Conservation (phyloP, 2,888 invertebrate genomes). For the Tachina fera region DNA sequence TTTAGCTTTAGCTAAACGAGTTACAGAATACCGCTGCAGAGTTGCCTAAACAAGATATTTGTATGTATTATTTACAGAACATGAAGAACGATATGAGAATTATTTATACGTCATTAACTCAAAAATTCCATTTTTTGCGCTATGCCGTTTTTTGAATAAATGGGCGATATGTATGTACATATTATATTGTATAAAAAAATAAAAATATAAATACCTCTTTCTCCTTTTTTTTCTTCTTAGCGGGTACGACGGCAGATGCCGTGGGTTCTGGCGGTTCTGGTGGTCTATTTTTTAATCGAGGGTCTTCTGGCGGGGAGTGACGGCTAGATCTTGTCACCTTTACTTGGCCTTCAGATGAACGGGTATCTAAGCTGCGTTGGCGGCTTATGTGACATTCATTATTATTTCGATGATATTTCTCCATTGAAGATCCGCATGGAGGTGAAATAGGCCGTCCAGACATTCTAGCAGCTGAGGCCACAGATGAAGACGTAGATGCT, state of each 20-base stretch:
- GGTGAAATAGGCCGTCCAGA: slow-evolving; percentile 80
- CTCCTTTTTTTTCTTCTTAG: slow-evolving; percentile 83
- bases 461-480: slow-evolving; percentile 75
- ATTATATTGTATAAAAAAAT: not conserved
- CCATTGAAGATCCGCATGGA: slow-evolving; percentile 74
- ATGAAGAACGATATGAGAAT: too few species aligned
- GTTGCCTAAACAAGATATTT: too few species aligned
- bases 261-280: slow-evolving; percentile 84
- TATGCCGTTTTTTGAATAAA: too few species aligned
- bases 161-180: too few species aligned
- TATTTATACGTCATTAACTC: too few species aligned
- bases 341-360: slow-evolving; percentile 77
- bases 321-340: slow-evolving; percentile 80
- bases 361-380: slow-evolving; percentile 77
- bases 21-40: too few species aligned
- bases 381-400: slow-evolving; percentile 74
- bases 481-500: slow-evolving; percentile 72
- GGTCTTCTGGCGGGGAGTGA: slow-evolving; percentile 85
- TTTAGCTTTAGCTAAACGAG: too few species aligned
- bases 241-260: slow-evolving; percentile 77
- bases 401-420: slow-evolving; percentile 79
- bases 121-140: too few species aligned
- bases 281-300: slow-evolving; percentile 84
- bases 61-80: too few species aligned
- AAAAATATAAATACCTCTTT: slow-evolving; percentile 80